These are phyloP conservation scores for Chloroclysta siterata DNA, from an alignment of 2,888 invertebrate genomes.

Conservation along the genomic window DNA sequence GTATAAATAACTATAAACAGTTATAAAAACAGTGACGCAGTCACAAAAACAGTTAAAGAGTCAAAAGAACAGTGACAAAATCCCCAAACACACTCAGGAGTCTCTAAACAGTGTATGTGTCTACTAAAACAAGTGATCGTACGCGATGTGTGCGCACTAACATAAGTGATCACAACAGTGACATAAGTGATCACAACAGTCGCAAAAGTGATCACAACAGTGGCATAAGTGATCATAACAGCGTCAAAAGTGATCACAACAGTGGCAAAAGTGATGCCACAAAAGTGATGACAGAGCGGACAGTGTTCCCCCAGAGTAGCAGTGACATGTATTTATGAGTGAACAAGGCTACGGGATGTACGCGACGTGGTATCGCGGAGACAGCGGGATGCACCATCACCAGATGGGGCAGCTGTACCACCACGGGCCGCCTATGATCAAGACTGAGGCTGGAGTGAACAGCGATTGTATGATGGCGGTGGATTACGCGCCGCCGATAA, in stretches of 20 bases:
- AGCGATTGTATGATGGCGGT: conserved; percentile 88
- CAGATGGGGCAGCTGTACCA: conserved; percentile 84
- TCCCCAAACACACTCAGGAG: no score
- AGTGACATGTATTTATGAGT: conserved; percentile 74
- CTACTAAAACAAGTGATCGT: no score
- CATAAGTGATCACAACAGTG: not conserved
- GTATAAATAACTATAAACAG: conserved; percentile 2
- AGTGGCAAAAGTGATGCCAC: not conserved
- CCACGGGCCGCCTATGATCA: conserved; percentile 85
- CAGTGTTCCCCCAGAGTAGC: not conserved
- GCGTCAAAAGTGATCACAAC: not conserved
- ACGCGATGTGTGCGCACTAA: no score
- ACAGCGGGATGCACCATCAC: conserved; percentile 81
- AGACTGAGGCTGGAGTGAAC: conserved; percentile 86
- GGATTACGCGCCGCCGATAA: conserved; percentile 87
- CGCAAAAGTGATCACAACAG: not conserved
- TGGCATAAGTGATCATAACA: not conserved
- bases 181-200: not conserved
- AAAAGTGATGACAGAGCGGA: conserved; percentile 6
- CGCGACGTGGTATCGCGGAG: conserved; percentile 83
- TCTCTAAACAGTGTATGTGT: no score
- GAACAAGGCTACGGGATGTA: conserved; percentile 80
- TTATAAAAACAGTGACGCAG: no score
- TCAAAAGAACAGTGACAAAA: no score
- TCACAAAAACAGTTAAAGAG: not conserved